Conservation (phyloP, 2,797 vertebrate species). For the Melanotaenia nigrans region DNA sequence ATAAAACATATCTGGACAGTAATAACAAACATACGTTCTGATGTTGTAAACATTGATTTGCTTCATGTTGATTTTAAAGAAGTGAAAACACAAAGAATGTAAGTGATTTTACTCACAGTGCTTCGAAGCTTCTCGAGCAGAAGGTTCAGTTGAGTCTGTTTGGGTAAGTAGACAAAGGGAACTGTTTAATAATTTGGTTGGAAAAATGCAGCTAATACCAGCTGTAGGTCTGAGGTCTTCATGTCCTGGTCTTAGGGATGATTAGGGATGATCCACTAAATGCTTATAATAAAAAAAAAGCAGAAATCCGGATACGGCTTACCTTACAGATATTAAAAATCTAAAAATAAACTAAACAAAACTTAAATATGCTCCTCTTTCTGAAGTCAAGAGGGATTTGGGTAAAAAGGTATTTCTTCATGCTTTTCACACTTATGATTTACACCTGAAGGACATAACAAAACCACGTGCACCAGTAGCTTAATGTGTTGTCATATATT, state of each 20-base stretch:
- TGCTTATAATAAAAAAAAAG: not conserved
- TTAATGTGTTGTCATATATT: no score
- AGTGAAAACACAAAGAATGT: not conserved
- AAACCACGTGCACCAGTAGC: no score
- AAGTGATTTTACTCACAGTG: conserved; percentile 87
- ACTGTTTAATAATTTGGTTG: conserved; percentile 23
- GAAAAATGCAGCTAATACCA: not conserved
- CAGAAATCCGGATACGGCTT: not conserved
- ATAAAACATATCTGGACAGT: not conserved
- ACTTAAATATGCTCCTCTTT: no score
- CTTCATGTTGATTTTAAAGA: conserved; percentile 3
- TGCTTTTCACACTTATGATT: no score
- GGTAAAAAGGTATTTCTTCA: no score
- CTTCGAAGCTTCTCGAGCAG: conserved; percentile 97
- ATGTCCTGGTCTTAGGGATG: not conserved
- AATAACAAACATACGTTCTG: not conserved
- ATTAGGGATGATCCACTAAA: not conserved
- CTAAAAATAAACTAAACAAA: no score
- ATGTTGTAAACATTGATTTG: not conserved
- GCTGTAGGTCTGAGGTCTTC: not conserved
- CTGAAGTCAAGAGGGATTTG: no score
- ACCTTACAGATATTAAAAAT: not conserved
- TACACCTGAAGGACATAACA: no score
- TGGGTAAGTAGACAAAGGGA: conserved; percentile 59
- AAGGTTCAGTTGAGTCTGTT: conserved; percentile 95